Conservation (phyloP, 1,140 invertebrate genomes). For the Apolygus lucorum region DNA sequence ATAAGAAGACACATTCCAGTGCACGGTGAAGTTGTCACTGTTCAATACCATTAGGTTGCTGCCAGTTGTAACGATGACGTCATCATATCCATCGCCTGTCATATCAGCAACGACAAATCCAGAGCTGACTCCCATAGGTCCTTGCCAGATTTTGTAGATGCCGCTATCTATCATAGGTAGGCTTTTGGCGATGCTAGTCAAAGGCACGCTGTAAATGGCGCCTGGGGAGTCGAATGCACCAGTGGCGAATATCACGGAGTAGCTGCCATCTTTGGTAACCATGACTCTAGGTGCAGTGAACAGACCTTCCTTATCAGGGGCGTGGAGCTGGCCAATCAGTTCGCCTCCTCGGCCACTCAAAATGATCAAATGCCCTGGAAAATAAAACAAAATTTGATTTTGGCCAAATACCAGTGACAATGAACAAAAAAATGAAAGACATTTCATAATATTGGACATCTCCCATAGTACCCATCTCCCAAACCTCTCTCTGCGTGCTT, state of each 20-base stretch:
- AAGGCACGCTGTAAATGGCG: slow-evolving; percentile 53
- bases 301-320: slow-evolving; percentile 59
- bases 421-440: not conserved
- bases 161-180: slow-evolving; percentile 33
- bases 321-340: slow-evolving; percentile 51
- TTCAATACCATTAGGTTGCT: slow-evolving; percentile 57
- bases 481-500: not conserved
- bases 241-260: slow-evolving; percentile 58
- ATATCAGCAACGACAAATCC: slow-evolving; percentile 66
- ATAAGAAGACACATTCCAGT: slow-evolving; percentile 28
- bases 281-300: slow-evolving; percentile 60
- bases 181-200: slow-evolving; percentile 48
- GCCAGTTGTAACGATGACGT: slow-evolving; percentile 60
- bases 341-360: slow-evolving; percentile 61
- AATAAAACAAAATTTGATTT: slow-evolving; percentile 24
- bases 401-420: not conserved
- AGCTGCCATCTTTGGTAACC: slow-evolving; percentile 47
- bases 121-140: slow-evolving; percentile 40
- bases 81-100: slow-evolving; percentile 59
- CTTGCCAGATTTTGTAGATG: slow-evolving; percentile 24
- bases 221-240: slow-evolving; percentile 64
- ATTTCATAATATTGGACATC: no score
- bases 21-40: slow-evolving; percentile 24
- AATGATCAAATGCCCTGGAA: slow-evolving; percentile 52
- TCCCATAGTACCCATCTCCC: no score